Conservation (phyloP, 2,113 vertebrate species). For the Thalassarche chlororhynchos region DNA sequence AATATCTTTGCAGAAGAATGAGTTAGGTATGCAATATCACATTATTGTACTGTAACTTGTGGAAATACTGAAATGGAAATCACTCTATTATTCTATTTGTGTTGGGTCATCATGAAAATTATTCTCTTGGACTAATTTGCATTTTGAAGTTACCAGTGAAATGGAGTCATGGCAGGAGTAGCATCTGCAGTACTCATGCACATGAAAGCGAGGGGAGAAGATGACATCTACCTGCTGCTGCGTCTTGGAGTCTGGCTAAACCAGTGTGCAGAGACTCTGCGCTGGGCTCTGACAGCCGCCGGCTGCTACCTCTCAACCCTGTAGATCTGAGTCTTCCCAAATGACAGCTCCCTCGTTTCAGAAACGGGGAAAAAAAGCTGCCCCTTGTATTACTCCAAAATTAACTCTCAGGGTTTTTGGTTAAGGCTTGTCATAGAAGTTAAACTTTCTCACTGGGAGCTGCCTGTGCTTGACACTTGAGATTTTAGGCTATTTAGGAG, state of each 20-base stretch:
- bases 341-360: not conserved
- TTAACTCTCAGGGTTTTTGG: not conserved
- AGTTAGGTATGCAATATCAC: not conserved
- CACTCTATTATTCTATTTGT: not conserved
- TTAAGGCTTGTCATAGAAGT: not conserved
- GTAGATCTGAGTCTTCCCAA: fast-evolving
- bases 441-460: not conserved
- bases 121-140: not conserved
- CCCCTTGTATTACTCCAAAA: not conserved
- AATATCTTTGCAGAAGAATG: not conserved
- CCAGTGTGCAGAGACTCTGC: not conserved
- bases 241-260: not conserved
- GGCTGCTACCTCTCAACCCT: not conserved
- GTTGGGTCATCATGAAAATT: not conserved
- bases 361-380: not conserved
- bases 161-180: not conserved
- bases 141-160: not conserved
- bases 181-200: fast-evolving
- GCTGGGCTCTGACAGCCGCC: not conserved
- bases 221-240: not conserved
- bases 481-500: not conserved
- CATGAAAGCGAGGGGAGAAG: fast-evolving
- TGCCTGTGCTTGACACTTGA: not conserved
- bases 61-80: not conserved
- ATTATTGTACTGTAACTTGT: not conserved